Evolutionary conservation across 2,113 vertebrate genomes (phyloP), one percentile per base, ranked within the genome.

Genomic region (Nibea albiflora): DNA sequence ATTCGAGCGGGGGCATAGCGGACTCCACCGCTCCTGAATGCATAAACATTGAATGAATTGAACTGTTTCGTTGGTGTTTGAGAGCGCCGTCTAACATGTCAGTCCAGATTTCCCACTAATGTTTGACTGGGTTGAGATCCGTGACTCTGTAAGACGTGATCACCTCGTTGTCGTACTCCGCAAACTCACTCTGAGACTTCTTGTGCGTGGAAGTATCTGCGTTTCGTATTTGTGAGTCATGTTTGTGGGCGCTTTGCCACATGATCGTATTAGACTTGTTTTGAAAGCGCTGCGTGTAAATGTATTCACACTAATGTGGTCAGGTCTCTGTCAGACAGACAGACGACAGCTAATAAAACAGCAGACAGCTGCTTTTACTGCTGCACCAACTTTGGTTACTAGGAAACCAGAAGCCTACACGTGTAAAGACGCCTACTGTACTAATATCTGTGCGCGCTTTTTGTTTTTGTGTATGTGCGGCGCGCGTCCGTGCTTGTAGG

Each of bases 371-470:
- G 83, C 74, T 87, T 39, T 28, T 52, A 39, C 73, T 66, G 77
- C 77, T 68, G 68, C 65, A 73, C 56, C 65, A 78, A 67, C 70
- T 83, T 76, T 57, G 54, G 89, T 90, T 88, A 81, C 89, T 81
- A 91, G 76, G 89, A 80, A 85, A 90, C 90, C 47, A 81, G 71
- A 69, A 68, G 69, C 79, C 56, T 73, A 47, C 73, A 71, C 28
- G 22, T 67, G 46, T 58, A 76, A 71, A 76, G 77, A 78, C 52
- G n/a, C 65, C 72, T 70, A 54, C 61, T 70, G 42, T 68, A 44
- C 46, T 75, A 6, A 74, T 77, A 53, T 54, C 12, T 49, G 10
- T 65, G 22, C 15, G 47, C 58, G 53, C 26, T 19, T 39, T 62
- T 28, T 76, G 39, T 75, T 28, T 78, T 73, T 26, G 1, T 26